Evolutionary conservation across 2,888 invertebrate genomes (phyloP), one percentile per base, ranked within the genome.

Genomic region (Mythimna impura): DNA sequence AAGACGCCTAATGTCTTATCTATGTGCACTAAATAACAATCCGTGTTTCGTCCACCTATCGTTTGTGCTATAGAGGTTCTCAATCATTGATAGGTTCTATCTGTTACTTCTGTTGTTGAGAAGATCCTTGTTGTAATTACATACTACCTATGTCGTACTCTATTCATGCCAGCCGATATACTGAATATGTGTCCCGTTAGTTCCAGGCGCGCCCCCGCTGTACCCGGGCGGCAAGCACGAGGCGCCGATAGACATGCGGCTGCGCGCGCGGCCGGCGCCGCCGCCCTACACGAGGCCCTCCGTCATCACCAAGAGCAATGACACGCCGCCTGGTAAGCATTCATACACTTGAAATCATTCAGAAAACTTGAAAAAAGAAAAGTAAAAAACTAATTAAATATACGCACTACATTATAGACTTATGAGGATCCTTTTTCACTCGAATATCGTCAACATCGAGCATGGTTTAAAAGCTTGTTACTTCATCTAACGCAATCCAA

Each of bases 251-350:
- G 97, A 97, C 89, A 97, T 97, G 97, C 94, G 97, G 73, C 94
- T 97, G 64, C 94, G 97, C 1, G 93, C 97, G 14, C 93, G 97
- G 25, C 97, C 97, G 1, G 96, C 97, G 52, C 97, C 97, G 6
- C 97, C 97, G 60, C 97, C 97, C 3, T 97, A 97, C 92, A 95
- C 93, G 71, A 91, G 97, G 65, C 97, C 97, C 50, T 97, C 97
- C 34, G 97, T 98, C 83, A 97, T 97, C 85, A 97, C 97, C 94
- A 97, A 93, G 94, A 94, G 89, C 87, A 93, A 92, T 73, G 96
- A 95, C 66, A 89, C 94, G 0, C 94, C 95, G 0, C 94, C 95
- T 57, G 95, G 95, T 95, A 87, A 91, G 87, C 67, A 55, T 0
- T 66, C 34, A 3, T 1, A 55, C 1, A 25, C 5, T 58, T 10